These are phyloP conservation scores for Poecilia latipinna DNA, from an alignment of 2,113 vertebrate genomes.

Conservation along the genomic window DNA sequence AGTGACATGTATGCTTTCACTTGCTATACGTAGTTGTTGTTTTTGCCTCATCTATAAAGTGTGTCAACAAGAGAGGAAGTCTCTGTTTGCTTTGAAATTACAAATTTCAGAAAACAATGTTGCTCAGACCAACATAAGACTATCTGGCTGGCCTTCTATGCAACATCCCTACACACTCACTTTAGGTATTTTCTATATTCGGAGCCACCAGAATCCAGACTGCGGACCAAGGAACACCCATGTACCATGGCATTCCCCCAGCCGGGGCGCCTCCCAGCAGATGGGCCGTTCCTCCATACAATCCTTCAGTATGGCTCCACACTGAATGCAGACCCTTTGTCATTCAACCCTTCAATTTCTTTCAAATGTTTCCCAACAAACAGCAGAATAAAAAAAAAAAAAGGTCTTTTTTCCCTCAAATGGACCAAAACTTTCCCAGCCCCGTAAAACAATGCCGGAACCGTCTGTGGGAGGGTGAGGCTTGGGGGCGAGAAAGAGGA, in stretches of 20 bases:
- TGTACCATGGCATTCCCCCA: constrained; percentile 57
- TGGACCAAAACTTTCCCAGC: constrained; percentile 77
- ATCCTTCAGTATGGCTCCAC: constrained; percentile 61
- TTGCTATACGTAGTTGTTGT: constrained; percentile 70
- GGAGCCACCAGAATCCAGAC: constrained; percentile 48
- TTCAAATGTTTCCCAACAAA: constrained; percentile 86
- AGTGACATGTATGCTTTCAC: constrained; percentile 86
- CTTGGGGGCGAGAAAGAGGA: constrained; percentile 58
- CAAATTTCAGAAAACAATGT: neutral
- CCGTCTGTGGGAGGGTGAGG: constrained; percentile 65
- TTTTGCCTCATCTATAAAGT: constrained; percentile 18
- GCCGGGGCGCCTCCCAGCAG: constrained; percentile 66
- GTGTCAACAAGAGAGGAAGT: constrained; percentile 10
- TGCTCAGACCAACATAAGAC: constrained; percentile 17
- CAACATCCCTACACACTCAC: constrained; percentile 18
- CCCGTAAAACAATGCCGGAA: constrained; percentile 78
- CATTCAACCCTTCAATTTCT: constrained; percentile 79
- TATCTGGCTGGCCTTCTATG: constrained; percentile 29
- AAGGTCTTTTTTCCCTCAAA: constrained; percentile 71
- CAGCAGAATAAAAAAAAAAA: constrained; percentile 73
- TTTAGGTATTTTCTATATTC: constrained; percentile 32
- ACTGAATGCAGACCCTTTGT: constrained; percentile 75
- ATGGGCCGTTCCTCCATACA: constrained; percentile 73
- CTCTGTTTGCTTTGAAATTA: neutral
- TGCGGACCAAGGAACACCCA: constrained; percentile 23